Conservation (phyloP, 1,140 invertebrate genomes). For the Helicoverpa armigera region DNA sequence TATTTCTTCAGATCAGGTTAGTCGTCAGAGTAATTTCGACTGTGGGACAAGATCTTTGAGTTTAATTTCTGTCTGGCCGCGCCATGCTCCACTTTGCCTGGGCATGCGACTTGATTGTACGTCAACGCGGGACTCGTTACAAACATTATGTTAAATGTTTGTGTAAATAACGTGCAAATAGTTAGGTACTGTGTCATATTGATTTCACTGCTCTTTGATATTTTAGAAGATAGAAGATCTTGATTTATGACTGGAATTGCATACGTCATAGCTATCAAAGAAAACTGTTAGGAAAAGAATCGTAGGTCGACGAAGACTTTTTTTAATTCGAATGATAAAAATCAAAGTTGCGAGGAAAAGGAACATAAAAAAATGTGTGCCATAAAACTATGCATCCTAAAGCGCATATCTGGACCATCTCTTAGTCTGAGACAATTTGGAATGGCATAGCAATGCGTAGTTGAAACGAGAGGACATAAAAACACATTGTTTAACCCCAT, state of each 20-base stretch:
- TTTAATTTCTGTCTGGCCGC: conserved; percentile 7
- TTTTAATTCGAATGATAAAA: no score
- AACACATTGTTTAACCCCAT: conserved; percentile 47
- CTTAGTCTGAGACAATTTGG: neutral
- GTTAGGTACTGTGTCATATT: conserved; percentile 40
- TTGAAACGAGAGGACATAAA: conserved; percentile 38
- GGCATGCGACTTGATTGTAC: conserved; percentile 55
- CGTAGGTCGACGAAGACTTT: no score
- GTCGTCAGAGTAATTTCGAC: conserved; percentile 29
- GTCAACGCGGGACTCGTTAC: conserved; percentile 54
- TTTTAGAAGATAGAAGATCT: neutral
- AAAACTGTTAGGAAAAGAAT: neutral
- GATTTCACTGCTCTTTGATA: conserved; percentile 16
- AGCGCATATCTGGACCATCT: conserved; percentile 13
- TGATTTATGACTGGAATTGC: neutral
- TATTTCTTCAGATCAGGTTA: conserved; percentile 27
- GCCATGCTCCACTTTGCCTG: conserved; percentile 56
- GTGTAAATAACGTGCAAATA: conserved; percentile 52
- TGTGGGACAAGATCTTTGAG: conserved; percentile 15
- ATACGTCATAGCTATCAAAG: neutral
- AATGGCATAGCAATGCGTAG: conserved; percentile 19
- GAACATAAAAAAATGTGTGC: neutral
- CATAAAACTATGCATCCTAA: conserved; percentile 21
- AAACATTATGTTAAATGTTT: conserved; percentile 54
- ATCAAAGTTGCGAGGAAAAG: neutral